Base-by-base conservation (phyloP, 2,113 vertebrate genomes). In the Cnemophilus loriae region DNA sequence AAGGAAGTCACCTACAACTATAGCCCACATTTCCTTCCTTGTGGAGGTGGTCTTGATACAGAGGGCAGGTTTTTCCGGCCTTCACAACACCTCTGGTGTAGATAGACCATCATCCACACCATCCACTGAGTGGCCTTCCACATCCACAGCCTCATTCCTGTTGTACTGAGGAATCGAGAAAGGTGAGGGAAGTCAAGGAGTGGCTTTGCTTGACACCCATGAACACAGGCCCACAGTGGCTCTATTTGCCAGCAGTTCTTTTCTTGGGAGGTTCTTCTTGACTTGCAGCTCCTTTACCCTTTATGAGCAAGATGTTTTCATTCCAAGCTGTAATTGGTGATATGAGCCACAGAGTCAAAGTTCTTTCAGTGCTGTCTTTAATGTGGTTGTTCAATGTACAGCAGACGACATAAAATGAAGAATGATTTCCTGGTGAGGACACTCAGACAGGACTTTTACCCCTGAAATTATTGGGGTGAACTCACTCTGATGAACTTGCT, bases 141-240 rank as follows among this genome's bases (percentile, higher is more conserved):
- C 35, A 52, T 30, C 18, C 49, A 57, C 23, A 87, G 9, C 14
- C 32, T 53, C 73, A 53, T 32, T 64, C 5, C 22, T 64, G 5
- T 5, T 74, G 16, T 14, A 33, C 3, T 79, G 39, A 53, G 7
- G 68, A 17, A n/a, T 9, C 0, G 2, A 42, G 15, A 14, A 84
- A 79, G 27, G 20, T 0, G 0, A 75, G 20, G 7, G 24, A 56
- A 56, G n/a, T 8, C 2, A 26, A 50, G 28, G 6, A 57, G 26
- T 3, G 10, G 5, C 12, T 53, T 75, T 1, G 1, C 16, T 16
- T 79, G 39, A 7, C 3, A 3, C 35, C 9, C 2, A 1, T 33
- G 65, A 83, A 27, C 42, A 41, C 33, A 71, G 28, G 18, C n/a
- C 26, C 27, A 53, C 27, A 12, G 52, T 61, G 53, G 30, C 41